Evolutionary conservation across 2,888 invertebrate genomes (phyloP).

Genomic region (Branchipolynoe longqiensis): DNA sequence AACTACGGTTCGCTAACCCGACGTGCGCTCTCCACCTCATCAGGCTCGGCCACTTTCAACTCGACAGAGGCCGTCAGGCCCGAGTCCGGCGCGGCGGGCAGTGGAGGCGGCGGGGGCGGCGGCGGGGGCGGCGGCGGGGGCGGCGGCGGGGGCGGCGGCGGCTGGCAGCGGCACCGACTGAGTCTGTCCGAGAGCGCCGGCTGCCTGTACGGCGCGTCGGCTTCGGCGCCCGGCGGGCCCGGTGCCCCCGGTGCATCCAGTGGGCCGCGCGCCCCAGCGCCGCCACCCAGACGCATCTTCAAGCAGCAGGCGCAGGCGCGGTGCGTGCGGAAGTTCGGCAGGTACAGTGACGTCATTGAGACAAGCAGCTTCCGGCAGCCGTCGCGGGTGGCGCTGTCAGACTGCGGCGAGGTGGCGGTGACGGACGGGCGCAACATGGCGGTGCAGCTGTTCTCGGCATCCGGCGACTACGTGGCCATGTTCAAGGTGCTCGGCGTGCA

Average conservation of each 20-base stretch:
- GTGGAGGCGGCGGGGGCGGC: too few species aligned
- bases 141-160: neutral
- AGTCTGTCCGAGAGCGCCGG: neutral
- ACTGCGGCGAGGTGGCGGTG: conserved; percentile 58
- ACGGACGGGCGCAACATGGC: conserved; percentile 61
- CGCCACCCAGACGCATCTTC: conserved; percentile 59
- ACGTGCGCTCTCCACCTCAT: neutral
- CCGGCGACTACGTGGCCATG: conserved; percentile 62
- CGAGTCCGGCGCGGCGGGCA: neutral
- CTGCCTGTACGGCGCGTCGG: neutral
- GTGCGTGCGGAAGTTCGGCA: conserved; percentile 61
- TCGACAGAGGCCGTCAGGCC: conserved; percentile 12
- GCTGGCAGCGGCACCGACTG: neutral
- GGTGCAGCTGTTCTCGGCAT: conserved; percentile 62
- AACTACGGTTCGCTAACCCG: neutral
- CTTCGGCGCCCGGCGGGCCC: neutral
- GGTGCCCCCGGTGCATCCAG: conserved; percentile 1
- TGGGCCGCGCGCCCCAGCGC: conserved; percentile 52
- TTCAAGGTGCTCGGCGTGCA: conserved; percentile 64
- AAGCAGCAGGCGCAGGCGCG: conserved; percentile 1
- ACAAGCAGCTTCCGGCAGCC: conserved; percentile 61
- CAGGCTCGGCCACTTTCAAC: neutral
- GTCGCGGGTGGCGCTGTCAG: conserved; percentile 59
- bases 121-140: neutral
- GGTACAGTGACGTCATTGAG: conserved; percentile 61